A percentile compares a stretch with the other conserved stretches of the same genome.
Evolutionary conservation across 2,113 vertebrate species (phyloP).

Genomic region (Illadopsis cleaveri): DNA sequence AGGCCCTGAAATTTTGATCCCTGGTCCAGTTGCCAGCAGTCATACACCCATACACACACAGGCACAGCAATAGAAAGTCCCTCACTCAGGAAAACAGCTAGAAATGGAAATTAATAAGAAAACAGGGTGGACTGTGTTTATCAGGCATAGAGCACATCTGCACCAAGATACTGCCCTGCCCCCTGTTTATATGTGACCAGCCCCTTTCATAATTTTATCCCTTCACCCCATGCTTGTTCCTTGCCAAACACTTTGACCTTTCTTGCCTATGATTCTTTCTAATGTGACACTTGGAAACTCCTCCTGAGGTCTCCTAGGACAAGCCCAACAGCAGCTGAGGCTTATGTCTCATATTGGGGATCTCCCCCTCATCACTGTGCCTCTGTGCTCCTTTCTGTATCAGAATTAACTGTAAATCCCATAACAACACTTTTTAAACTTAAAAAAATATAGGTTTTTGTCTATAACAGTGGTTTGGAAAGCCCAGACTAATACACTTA

Average conservation of each 20-base stretch:
- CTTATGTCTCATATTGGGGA: accelerated
- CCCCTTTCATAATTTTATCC: not conserved
- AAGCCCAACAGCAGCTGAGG: not conserved
- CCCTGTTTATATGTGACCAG: not conserved
- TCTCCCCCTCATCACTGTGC: accelerated
- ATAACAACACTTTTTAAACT: not conserved
- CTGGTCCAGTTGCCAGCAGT: not conserved
- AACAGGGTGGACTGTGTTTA: not conserved
- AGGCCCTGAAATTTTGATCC: accelerated
- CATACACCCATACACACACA: accelerated
- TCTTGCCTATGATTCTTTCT: not conserved
- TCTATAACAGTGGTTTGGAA: not conserved
- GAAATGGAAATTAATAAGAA: not conserved
- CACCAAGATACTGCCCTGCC: not conserved
- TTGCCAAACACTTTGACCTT: not conserved
- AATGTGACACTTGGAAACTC: not conserved
- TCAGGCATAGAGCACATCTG: not conserved
- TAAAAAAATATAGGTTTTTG: not conserved
- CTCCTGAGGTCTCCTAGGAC: not conserved
- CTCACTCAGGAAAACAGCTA: not conserved
- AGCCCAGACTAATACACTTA: not conserved
- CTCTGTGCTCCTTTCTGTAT: not conserved
- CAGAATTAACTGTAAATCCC: not conserved
- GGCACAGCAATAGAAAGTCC: not conserved
- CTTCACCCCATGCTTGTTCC: not conserved